A percentile compares a stretch with the other conserved stretches of the same genome.
These are phyloP conservation scores for Callocephalon fimbriatum DNA, from an alignment of 2,113 vertebrate genomes.

Conservation along the genomic window DNA sequence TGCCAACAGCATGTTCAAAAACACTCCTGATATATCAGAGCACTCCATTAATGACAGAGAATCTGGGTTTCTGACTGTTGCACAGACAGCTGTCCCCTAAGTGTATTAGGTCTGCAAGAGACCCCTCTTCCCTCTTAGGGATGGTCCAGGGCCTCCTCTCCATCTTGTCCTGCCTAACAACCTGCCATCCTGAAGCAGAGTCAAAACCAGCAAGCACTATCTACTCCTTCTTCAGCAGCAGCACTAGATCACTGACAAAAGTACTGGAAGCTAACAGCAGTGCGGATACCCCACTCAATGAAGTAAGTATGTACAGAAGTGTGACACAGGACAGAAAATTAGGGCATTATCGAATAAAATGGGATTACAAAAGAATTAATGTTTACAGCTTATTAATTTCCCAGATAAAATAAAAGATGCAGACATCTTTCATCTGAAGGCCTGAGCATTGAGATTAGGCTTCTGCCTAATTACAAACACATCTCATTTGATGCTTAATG, in stretches of 20 bases:
- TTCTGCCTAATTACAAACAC: neutral
- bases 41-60: neutral
- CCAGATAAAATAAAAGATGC: conserved; percentile 5
- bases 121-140: neutral
- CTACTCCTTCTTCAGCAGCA: neutral
- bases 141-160: neutral
- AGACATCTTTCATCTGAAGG: neutral
- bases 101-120: neutral
- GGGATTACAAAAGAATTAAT: neutral
- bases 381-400: neutral
- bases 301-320: neutral
- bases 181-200: neutral
- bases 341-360: neutral
- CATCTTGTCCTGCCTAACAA: neutral
- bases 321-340: neutral
- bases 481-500: neutral
- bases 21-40: neutral
- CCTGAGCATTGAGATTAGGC: neutral
- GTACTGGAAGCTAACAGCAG: neutral
- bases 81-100: neutral
- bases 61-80: neutral
- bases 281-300: neutral
- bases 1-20: neutral
- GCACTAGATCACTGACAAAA: neutral
- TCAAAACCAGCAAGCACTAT: neutral